Evolutionary conservation across 2,113 vertebrate genomes (phyloP).

Genomic region (Trogon melanurus): DNA sequence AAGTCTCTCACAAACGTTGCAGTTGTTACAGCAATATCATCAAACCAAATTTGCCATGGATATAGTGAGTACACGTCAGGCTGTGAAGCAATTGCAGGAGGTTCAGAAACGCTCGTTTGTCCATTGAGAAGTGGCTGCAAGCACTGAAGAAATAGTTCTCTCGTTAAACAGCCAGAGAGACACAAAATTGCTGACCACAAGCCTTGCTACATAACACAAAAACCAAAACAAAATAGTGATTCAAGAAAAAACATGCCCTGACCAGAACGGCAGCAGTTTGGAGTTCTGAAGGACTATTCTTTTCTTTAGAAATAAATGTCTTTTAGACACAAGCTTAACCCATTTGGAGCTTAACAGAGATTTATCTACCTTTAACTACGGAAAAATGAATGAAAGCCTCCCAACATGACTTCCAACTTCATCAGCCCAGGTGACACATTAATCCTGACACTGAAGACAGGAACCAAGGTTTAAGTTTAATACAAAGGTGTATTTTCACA

Average conservation of each 20-base stretch:
- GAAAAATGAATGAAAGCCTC: background rate
- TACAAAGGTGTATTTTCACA: background rate
- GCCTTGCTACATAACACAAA: background rate
- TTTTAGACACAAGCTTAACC: background rate
- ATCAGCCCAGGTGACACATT: background rate
- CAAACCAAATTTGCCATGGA: background rate
- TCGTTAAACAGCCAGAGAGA: conserved; percentile 5
- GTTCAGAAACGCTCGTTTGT: background rate
- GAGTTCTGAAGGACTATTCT: background rate
- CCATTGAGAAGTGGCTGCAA: conserved; percentile 39
- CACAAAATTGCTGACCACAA: conserved; percentile 46
- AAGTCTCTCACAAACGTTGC: background rate
- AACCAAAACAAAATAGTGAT: conserved; percentile 20
- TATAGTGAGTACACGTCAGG: conserved; percentile 13
- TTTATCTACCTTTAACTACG: background rate
- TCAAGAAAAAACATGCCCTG: conserved; percentile 26
- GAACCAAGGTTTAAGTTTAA: background rate
- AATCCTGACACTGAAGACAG: background rate
- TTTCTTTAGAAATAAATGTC: background rate
- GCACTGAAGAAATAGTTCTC: background rate
- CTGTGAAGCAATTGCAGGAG: conserved; percentile 31
- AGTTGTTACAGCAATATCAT: conserved; percentile 1
- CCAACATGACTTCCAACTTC: background rate
- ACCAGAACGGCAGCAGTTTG: background rate
- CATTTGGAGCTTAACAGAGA: background rate